phyloP scores from a whole-genome alignment of 23 tunicate species.

The Trididemnum miniatum region DNA sequence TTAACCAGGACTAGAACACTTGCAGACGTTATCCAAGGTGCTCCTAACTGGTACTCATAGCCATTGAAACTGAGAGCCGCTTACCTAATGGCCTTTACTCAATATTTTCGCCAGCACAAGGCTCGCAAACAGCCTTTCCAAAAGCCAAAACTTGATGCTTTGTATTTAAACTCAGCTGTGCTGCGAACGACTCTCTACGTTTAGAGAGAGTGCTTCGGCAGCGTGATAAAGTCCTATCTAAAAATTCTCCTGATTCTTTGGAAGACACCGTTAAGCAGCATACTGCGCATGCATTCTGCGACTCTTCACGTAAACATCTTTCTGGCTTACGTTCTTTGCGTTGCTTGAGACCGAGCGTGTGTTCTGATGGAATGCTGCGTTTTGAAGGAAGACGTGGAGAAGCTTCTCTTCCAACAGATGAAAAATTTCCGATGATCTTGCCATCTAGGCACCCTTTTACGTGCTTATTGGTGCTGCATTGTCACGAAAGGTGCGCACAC shows the following conservation, averaged over 20 bases:
- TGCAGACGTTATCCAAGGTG: no score
- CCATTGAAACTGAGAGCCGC: no score
- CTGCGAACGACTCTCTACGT: not conserved
- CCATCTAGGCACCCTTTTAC: conserved; percentile 22
- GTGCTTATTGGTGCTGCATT: not conserved
- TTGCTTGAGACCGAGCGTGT: not conserved
- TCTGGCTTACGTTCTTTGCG: not conserved
- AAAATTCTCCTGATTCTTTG: not conserved
- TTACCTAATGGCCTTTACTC: conserved; percentile 5
- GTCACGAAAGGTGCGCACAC: not conserved
- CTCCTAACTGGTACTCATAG: no score
- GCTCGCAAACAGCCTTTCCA: not conserved
- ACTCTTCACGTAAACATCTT: not conserved
- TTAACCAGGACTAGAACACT: no score
- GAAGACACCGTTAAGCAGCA: not conserved
- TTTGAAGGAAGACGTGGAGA: not conserved
- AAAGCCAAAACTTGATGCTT: not conserved
- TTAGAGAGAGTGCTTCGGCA: not conserved
- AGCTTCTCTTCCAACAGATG: conserved; percentile 8
- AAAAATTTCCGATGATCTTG: not conserved
- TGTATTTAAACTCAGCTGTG: not conserved
- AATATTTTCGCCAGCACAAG: not conserved
- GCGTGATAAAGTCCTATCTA: not conserved
- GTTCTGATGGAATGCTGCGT: not conserved
- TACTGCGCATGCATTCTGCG: not conserved